Base-by-base conservation (phyloP, 1,140 invertebrate species). In the Lucilia sericata region DNA sequence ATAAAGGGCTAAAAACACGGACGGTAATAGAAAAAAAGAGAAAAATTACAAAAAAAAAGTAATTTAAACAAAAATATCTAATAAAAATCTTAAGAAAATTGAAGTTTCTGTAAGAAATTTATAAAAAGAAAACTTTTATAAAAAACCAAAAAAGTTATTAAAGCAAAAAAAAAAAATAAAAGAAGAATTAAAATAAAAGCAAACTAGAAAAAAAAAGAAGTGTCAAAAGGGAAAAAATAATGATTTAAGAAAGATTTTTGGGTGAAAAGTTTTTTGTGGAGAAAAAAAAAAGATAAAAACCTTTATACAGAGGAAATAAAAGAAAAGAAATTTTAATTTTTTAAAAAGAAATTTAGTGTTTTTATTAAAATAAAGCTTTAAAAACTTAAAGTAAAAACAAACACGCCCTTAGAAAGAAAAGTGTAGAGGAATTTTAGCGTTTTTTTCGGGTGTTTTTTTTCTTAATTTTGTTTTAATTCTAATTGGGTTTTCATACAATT, bases 121-220 rank as follows among this genome's bases (percentile, higher is more conserved):
- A 19, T 25, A 21, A 70, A 70, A 70, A n/a, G 21, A 25, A 70
- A 70, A 12, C 19, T 21, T 12, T n/a, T 21, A 30, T 30, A 21
- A 70, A 25, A 21, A 70, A 5, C 21, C n/a, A 70, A 70, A 70
- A 70, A 70, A 55, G 17, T 8, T 30, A 30, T 12, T 12, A 70
- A 70, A 70, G 65, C 60, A 70, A 70, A 19, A 17, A 70, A 60
- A 60, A 14, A n/a, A 60, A 60, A 60, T n/a, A 70, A 70, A 21
- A 3, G 65, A 70, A 21, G 19, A 70, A 10, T 5, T 25, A 1
- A n/a, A 21, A 70, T 3, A 25, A 70, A 70, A 70, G 42, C 5
- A 42, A 42, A 7, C 42, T 42, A 42, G 42, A 42, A 42, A 42
- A 42, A 30, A 42, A 42, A 42, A 42, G 42, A 42, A 42, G 42